A percentile compares a stretch with the other conserved stretches of the same genome.
phyloP scores from a whole-genome alignment of 2,113 vertebrate genomes.

The Sander vitreus region DNA sequence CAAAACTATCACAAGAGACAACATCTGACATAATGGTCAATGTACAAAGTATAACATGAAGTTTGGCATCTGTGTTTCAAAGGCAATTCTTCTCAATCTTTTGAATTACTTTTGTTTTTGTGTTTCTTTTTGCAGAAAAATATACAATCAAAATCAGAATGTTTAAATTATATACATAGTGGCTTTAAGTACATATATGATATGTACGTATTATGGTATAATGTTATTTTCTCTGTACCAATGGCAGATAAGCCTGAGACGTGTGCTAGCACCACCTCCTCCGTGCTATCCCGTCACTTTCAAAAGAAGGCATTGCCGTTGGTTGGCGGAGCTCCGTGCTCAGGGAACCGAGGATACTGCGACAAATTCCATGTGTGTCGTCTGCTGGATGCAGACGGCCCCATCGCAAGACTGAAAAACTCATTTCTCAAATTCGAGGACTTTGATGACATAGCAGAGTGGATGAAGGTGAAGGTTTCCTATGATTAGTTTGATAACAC shows the following conservation, averaged over 20 bases:
- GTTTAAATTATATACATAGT: not conserved
- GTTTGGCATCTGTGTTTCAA: not conserved
- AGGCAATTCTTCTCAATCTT: not conserved
- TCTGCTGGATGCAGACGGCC: constrained; percentile 84
- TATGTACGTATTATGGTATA: not conserved
- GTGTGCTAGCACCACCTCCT: constrained; percentile 84
- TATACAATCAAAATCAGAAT: not conserved
- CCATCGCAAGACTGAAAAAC: constrained; percentile 85
- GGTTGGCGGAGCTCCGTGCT: constrained; percentile 80
- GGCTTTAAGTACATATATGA: not conserved
- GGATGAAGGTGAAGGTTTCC: constrained; percentile 82
- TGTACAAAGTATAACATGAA: not conserved
- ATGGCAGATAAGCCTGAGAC: constrained; percentile 75
- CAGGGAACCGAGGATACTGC: constrained; percentile 82
- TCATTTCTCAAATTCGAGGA: constrained; percentile 81
- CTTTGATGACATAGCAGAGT: constrained; percentile 78
- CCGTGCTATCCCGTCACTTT: constrained; percentile 74
- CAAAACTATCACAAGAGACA: constrained; percentile 2
- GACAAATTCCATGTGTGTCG: constrained; percentile 85
- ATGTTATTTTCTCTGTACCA: constrained; percentile 4
- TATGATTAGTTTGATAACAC: not conserved
- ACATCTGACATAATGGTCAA: not conserved
- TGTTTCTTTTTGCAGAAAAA: not conserved
- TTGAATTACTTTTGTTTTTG: not conserved
- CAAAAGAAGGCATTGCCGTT: constrained; percentile 70